These are phyloP conservation scores for Caracal caracal DNA, from an alignment of 2,113 vertebrate genomes.

Conservation along the genomic window DNA sequence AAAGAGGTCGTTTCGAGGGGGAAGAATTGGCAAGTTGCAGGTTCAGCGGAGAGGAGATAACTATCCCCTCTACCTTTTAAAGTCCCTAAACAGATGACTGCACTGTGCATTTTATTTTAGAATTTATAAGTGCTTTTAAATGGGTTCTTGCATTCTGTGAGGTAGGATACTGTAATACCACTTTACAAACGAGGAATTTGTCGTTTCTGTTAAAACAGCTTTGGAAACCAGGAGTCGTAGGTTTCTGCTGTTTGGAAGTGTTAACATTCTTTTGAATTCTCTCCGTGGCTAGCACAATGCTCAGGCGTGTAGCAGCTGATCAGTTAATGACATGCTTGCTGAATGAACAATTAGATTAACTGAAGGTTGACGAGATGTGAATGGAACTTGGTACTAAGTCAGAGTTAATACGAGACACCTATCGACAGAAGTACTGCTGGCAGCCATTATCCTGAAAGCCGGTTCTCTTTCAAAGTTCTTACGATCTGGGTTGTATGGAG, in stretches of 20 bases:
- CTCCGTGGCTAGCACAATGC: background rate
- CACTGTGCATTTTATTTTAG: background rate
- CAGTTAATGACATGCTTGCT: constrained; percentile 44
- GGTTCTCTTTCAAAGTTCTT: constrained; percentile 17
- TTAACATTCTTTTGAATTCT: constrained; percentile 34
- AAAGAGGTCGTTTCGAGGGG: background rate
- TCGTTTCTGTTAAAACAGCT: background rate
- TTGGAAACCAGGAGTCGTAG: background rate
- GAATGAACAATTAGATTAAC: constrained; percentile 59
- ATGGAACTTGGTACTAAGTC: constrained; percentile 16
- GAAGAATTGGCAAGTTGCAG: background rate
- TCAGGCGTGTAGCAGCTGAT: constrained; percentile 44
- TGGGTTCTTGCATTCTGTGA: background rate
- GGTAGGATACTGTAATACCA: background rate
- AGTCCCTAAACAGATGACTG: background rate
- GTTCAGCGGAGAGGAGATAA: background rate
- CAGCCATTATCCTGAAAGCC: background rate
- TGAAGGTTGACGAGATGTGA: constrained; percentile 38
- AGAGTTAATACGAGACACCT: constrained; percentile 36
- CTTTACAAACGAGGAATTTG: background rate
- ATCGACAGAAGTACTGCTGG: background rate
- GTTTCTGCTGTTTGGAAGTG: background rate
- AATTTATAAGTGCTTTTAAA: background rate
- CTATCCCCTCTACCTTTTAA: background rate
- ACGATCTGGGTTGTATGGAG: background rate